These are phyloP conservation scores for Montipora efflorescens DNA, from an alignment of 64 coral and sea anemone species.

Conservation along the genomic window DNA sequence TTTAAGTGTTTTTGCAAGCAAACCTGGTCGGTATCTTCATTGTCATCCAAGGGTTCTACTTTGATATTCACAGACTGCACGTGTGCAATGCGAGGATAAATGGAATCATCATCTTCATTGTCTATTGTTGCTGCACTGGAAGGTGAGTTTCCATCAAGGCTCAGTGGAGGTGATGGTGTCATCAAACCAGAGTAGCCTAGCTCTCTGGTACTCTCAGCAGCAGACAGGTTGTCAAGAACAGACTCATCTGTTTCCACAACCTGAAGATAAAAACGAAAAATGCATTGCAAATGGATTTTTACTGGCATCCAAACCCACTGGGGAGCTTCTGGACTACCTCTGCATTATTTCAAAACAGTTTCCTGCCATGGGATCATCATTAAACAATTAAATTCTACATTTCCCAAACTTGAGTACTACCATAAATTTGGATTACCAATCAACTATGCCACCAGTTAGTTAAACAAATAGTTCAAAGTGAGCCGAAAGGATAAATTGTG, in stretches of 20 bases:
- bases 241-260: slow-evolving; percentile 82
- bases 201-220: slow-evolving; percentile 34
- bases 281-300: not conserved
- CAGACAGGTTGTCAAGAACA: slow-evolving; percentile 58
- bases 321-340: not conserved
- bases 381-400: too few relatives aligned
- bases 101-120: slow-evolving; percentile 76
- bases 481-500: not conserved
- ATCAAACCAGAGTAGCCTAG: slow-evolving; percentile 35
- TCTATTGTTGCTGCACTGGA: slow-evolving; percentile 32
- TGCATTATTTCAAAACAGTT: too few relatives aligned
- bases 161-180: slow-evolving; percentile 78
- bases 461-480: too few relatives aligned
- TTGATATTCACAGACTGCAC: slow-evolving; percentile 90
- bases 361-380: too few relatives aligned
- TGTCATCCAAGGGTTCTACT: slow-evolving; percentile 86
- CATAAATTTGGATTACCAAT: too few relatives aligned
- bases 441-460: too few relatives aligned
- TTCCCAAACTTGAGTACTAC: too few relatives aligned
- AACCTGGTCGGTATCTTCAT: slow-evolving; percentile 81
- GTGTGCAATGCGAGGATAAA: slow-evolving; percentile 89
- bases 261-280: slow-evolving; percentile 12
- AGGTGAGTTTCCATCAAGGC: slow-evolving; percentile 66
- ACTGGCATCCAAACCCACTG: not conserved
- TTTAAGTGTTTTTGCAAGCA: not conserved